A percentile compares a stretch with the other conserved stretches of the same genome.
phyloP scores from a whole-genome alignment of 2,888 invertebrate species.

The Parnassius smintheus region DNA sequence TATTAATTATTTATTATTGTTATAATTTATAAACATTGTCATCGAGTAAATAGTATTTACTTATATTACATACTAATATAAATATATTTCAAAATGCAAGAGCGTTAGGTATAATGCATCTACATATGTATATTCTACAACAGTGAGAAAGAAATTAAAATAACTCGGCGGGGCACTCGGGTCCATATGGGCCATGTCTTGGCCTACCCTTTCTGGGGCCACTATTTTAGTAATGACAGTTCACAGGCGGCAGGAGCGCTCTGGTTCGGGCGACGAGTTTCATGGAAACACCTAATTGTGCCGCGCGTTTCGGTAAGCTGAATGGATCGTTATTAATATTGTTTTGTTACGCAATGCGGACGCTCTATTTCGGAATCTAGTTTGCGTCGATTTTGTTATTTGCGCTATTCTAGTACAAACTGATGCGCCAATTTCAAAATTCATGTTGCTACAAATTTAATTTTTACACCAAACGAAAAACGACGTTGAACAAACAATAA shows the following conservation, averaged over 20 bases:
- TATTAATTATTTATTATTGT: too few species aligned
- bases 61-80: too few species aligned
- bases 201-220: conserved; percentile 75
- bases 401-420: conserved; percentile 19
- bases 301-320: conserved; percentile 47
- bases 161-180: conserved; percentile 43
- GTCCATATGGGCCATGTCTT: conserved; percentile 74
- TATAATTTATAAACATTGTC: too few species aligned
- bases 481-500: not conserved
- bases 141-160: conserved; percentile 63
- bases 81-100: too few species aligned
- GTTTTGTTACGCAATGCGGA: conserved; percentile 35
- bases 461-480: not conserved
- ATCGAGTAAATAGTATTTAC: too few species aligned
- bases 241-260: conserved; percentile 61
- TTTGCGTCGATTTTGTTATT: conserved; percentile 26
- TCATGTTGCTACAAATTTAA: not conserved
- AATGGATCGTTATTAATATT: conserved; percentile 50
- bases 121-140: conserved; percentile 31
- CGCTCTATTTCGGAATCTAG: conserved; percentile 25
- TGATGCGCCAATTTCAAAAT: conserved; percentile 20
- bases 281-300: conserved; percentile 73
- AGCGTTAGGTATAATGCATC: not conserved
- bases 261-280: conserved; percentile 38
- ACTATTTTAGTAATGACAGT: conserved; percentile 79